Base-by-base conservation (phyloP, 2,888 invertebrate species). In the Machimus atricapillus region DNA sequence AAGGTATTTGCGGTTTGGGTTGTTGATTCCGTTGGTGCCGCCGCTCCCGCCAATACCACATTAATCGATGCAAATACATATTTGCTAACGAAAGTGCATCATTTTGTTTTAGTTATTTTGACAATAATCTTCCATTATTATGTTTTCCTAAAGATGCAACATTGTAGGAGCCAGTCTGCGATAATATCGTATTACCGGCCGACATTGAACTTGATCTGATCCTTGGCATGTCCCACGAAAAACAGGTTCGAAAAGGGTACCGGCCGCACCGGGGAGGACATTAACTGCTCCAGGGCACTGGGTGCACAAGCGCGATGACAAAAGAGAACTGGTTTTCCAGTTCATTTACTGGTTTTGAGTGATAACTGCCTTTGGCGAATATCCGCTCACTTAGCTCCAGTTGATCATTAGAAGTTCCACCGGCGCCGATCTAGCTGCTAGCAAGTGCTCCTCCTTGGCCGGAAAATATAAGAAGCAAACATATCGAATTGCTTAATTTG, bases 171-270 rank as follows among this genome's bases (percentile, higher is more conserved):
- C n/a, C n/a, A 52, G 81, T 7, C 73, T 73, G n/a, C 83, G 83
- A 83, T 73, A 73, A 83, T 83, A 83, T 83, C 83, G 58, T 58
- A 83, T 83, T 83, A 83, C 83, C 66, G 27, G 66, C 27, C 83
- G 73, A 83, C 83, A 83, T 83, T 73, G 83, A 83, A 83, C 73
- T 73, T 83, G 83, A 83, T 83, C 83, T 83, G 27, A 66, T 83
- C 43, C 23, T 52, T 58, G 58, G 83, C 37, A 83, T 23, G 83
- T 66, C 58, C 66, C 46, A 83, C n/a, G 66, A 66, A 37, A 43
- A 23, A 66, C 66, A 76, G 76, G 40, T 66, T 66, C 66, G 66
- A 66, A 66, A 66, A 66, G 66, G 66, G 66, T 66, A 66, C 66
- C 12, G 66, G 23, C 27, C 52, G 14, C 16, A 56, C 14, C 16